A percentile compares a stretch with the other conserved stretches of the same genome.
Conservation (phyloP, 2,113 vertebrate genomes). For the Crocuta crocuta region DNA sequence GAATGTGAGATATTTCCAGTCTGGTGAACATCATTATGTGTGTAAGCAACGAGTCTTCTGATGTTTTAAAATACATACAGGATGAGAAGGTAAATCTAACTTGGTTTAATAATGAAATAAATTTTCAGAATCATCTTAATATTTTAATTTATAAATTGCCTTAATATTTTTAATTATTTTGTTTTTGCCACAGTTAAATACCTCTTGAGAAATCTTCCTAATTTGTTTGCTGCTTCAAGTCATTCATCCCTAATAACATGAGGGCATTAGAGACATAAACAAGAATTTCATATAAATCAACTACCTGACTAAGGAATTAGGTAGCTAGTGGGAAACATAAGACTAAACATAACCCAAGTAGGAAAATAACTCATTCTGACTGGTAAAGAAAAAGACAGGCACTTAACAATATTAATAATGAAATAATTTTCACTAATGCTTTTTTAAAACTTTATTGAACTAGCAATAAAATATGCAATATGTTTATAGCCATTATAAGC, state of each 20-base stretch:
- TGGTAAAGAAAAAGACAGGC: not conserved
- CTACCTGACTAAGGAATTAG: not conserved
- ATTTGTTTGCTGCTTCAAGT: conserved; percentile 45
- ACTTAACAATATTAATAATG: not conserved
- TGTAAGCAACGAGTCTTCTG: not conserved
- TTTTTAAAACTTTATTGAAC: not conserved
- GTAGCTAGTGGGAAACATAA: not conserved
- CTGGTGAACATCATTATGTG: not conserved
- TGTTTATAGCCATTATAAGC: not conserved
- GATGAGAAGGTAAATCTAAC: not conserved
- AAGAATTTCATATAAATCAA: conserved; percentile 38
- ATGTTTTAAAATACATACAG: not conserved
- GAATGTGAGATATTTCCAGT: not conserved
- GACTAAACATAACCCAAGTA: not conserved
- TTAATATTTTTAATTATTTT: conserved; percentile 28
- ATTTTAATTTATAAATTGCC: not conserved
- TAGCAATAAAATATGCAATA: not conserved
- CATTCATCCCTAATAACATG: not conserved
- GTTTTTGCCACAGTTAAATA: not conserved
- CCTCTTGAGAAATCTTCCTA: not conserved
- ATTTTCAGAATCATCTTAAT: not conserved
- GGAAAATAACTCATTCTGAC: not conserved
- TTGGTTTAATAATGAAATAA: not conserved
- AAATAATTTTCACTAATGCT: not conserved
- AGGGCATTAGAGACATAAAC: conserved; percentile 4